Evolutionary conservation across 2,797 vertebrate species (phyloP).

Genomic region (Macropus fuliginosus): DNA sequence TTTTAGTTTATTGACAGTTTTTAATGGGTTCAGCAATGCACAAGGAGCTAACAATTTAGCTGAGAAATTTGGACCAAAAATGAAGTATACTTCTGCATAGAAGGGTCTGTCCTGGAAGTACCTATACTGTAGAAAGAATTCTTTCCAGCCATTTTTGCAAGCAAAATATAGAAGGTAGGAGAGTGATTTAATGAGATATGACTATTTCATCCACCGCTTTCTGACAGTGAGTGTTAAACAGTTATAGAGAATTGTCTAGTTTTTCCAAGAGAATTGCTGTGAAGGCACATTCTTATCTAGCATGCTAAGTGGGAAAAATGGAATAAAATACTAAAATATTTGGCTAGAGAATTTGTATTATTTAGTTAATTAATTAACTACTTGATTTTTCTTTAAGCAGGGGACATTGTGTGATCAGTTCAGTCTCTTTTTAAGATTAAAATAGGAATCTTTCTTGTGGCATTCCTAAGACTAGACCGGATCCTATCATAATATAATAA

Average conservation of each 20-base stretch:
- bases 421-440: neutral
- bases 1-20: neutral
- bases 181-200: neutral
- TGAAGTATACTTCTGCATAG: neutral
- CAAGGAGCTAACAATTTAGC: neutral
- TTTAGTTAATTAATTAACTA: neutral
- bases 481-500: neutral
- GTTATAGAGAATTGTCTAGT: neutral
- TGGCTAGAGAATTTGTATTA: neutral
- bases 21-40: neutral
- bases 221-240: neutral
- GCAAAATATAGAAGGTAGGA: neutral
- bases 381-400: neutral
- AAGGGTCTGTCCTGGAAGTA: neutral
- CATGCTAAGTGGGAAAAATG: neutral
- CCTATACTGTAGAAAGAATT: neutral
- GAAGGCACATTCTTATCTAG: neutral
- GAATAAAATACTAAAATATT: neutral
- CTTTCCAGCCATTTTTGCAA: neutral
- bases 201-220: neutral
- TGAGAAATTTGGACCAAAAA: neutral
- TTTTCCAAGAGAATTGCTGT: neutral
- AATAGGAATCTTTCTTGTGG: neutral
- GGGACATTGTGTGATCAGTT: neutral
- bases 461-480: neutral